Percentiles rank a stretch among this genome's conserved stretches.
These are phyloP conservation scores for Brevimyrus niger DNA, from an alignment of 2,113 vertebrate species.

Conservation along the genomic window DNA sequence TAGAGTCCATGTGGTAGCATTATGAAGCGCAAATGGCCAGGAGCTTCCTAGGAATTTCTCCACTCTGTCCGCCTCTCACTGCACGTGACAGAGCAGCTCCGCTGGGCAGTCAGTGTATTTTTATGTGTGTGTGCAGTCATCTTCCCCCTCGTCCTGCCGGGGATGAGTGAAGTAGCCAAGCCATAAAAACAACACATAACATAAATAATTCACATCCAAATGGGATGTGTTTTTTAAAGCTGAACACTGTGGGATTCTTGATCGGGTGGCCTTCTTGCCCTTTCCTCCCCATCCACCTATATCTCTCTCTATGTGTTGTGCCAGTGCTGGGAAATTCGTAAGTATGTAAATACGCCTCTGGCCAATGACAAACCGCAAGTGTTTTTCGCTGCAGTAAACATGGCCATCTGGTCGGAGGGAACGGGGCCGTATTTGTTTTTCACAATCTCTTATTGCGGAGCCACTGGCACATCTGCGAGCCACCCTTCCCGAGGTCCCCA, in stretches of 20 bases:
- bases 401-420: not conserved
- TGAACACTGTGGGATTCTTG: not conserved
- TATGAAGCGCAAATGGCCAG: not conserved
- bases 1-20: not conserved
- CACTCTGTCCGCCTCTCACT: not conserved
- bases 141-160: not conserved
- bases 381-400: not conserved
- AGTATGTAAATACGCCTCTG: not conserved
- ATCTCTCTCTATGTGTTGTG: not conserved
- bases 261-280: not conserved
- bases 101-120: not conserved
- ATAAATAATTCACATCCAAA: constrained; percentile 8
- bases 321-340: not conserved
- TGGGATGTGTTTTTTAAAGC: not conserved
- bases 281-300: not conserved
- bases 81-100: not conserved
- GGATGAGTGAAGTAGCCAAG: not conserved
- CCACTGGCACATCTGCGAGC: not conserved
- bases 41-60: not conserved
- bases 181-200: not conserved
- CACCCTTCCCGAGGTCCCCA: not conserved
- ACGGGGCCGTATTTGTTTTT: not conserved
- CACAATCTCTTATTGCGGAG: not conserved
- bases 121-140: not conserved
- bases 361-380: not conserved